Evolutionary conservation across 2,888 invertebrate species (phyloP).

Genomic region (Hermaeophaga mercurialis): DNA sequence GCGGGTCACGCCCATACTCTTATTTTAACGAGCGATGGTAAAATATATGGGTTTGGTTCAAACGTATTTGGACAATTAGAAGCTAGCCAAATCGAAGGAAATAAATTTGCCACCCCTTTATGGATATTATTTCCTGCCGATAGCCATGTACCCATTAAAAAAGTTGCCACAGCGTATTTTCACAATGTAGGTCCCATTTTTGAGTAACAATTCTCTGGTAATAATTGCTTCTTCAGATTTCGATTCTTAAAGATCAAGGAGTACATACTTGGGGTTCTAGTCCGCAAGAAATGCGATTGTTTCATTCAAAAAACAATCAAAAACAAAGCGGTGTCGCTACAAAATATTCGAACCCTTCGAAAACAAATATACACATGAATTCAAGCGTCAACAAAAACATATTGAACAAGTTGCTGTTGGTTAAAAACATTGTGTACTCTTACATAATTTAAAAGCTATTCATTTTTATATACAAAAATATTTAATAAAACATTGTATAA

Average conservation of each 20-base stretch:
- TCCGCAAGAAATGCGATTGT: constrained; percentile 74
- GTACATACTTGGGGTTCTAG: constrained; percentile 79
- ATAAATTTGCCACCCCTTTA: constrained; percentile 67
- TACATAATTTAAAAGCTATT: constrained; percentile 53
- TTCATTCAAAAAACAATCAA: constrained; percentile 55
- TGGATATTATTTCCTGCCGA: constrained; percentile 60
- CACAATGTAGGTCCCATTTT: constrained; percentile 74
- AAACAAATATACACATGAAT: constrained; percentile 53
- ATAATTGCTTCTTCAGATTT: constrained; percentile 62
- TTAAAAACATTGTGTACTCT: constrained; percentile 74
- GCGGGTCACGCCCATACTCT: constrained; percentile 78
- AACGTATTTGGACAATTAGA: constrained; percentile 83
- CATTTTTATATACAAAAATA: no score
- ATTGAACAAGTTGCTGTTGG: constrained; percentile 65
- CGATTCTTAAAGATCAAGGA: constrained; percentile 67
- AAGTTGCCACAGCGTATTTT: constrained; percentile 73
- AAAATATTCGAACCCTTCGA: constrained; percentile 49
- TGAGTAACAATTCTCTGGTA: neutral
- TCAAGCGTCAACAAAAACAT: constrained; percentile 44
- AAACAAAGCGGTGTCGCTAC: constrained; percentile 37
- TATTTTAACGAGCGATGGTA: constrained; percentile 70
- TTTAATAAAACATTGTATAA: no score
- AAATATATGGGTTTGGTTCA: constrained; percentile 72
- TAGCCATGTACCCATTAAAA: constrained; percentile 57
- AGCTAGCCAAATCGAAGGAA: constrained; percentile 53